Evolutionary conservation across 2,113 vertebrate species (phyloP).

Genomic region (Vidua chalybeata): DNA sequence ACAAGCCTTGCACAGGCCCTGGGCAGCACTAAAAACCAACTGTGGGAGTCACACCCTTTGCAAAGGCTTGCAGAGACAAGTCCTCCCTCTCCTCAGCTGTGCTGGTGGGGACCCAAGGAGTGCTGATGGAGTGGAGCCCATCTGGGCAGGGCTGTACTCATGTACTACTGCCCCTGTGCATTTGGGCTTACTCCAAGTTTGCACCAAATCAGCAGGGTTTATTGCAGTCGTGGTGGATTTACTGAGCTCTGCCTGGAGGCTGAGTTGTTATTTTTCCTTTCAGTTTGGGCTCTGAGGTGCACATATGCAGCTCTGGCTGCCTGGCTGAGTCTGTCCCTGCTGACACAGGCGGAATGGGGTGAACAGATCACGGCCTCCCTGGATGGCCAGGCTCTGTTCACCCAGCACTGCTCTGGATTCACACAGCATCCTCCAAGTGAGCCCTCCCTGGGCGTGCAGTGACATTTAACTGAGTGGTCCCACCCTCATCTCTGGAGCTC

Average conservation of each 20-base stretch:
- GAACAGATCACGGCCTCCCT: neutral
- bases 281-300: neutral
- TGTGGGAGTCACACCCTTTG: neutral
- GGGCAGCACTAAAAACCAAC: neutral
- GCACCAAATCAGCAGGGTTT: neutral
- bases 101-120: neutral
- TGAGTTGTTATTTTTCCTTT: constrained; percentile 25
- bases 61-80: neutral
- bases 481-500: neutral
- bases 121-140: neutral
- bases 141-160: neutral
- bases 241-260: neutral
- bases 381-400: neutral
- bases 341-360: neutral
- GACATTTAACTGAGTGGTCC: neutral
- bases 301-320: neutral
- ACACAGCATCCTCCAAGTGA: neutral
- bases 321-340: neutral
- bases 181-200: neutral
- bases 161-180: neutral
- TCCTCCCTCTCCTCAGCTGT: neutral
- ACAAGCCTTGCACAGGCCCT: neutral
- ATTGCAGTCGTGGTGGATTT: neutral
- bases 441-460: neutral
- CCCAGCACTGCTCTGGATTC: neutral